phyloP scores from a whole-genome alignment of 2,113 vertebrate species.

The Himantopus leucocephalus region DNA sequence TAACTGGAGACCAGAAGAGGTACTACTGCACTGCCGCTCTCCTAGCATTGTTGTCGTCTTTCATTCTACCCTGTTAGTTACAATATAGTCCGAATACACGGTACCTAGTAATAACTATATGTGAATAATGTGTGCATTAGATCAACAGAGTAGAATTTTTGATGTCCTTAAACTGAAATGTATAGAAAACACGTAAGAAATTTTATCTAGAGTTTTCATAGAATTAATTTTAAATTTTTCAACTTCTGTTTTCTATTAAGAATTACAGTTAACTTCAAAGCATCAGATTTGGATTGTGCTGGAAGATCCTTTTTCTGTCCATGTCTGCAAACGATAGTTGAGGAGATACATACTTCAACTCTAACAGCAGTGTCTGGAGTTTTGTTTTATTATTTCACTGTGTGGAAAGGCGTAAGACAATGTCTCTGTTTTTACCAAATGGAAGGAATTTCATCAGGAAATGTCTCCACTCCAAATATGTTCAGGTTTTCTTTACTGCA shows the following conservation, averaged over 20 bases:
- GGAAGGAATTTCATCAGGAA: slow-evolving; percentile 6
- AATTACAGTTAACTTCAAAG: background rate
- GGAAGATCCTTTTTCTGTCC: background rate
- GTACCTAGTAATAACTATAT: no score
- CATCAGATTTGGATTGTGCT: background rate
- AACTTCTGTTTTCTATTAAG: background rate
- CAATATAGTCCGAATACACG: background rate
- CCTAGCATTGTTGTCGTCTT: background rate
- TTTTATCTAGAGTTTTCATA: background rate
- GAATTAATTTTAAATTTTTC: background rate
- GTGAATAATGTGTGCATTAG: background rate
- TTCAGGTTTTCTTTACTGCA: slow-evolving; percentile 30
- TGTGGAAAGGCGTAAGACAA: background rate
- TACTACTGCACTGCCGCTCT: background rate
- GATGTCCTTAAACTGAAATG: background rate
- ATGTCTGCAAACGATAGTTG: background rate
- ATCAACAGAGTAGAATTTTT: background rate
- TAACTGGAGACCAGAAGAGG: background rate
- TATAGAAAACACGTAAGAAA: background rate
- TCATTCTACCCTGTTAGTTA: background rate
- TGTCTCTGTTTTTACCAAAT: background rate
- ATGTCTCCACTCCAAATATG: background rate
- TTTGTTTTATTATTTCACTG: background rate
- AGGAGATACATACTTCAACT: background rate
- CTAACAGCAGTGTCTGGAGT: background rate